Evolutionary conservation across 2,113 vertebrate genomes (phyloP).

Genomic region (Parotia lawesii): DNA sequence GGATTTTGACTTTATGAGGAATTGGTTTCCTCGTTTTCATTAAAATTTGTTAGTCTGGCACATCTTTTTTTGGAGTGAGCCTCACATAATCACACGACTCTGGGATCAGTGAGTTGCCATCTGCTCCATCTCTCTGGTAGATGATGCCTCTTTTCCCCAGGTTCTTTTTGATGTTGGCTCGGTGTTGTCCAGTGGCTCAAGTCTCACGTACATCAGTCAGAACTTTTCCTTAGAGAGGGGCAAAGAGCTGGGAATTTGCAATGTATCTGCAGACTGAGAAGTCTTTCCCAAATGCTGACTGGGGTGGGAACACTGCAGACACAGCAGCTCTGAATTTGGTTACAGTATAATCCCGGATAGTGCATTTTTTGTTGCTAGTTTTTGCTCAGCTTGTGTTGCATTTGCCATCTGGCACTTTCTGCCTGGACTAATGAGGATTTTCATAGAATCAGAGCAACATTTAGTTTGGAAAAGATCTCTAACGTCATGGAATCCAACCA

Average conservation of each 20-base stretch:
- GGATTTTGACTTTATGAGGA: background rate
- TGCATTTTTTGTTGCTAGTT: background rate
- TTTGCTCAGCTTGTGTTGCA: background rate
- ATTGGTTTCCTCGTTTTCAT: background rate
- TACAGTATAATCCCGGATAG: background rate
- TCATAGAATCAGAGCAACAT: background rate
- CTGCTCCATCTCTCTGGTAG: background rate
- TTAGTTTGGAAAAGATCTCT: background rate
- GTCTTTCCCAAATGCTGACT: background rate
- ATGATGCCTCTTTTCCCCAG: background rate
- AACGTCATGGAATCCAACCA: background rate
- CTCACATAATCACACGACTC: background rate
- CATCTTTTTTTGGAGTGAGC: background rate
- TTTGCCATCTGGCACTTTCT: constrained; percentile 38
- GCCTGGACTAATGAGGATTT: background rate
- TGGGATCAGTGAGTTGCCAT: background rate
- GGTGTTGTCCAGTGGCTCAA: background rate
- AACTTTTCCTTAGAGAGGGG: background rate
- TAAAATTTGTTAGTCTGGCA: background rate
- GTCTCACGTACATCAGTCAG: background rate
- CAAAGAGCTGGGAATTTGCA: background rate
- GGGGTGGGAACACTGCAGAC: background rate
- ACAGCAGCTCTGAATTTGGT: constrained; percentile 51
- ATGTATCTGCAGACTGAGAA: background rate
- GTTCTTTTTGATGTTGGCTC: background rate